phyloP scores from a whole-genome alignment of 2,113 vertebrate genomes.

The Podiceps cristatus region DNA sequence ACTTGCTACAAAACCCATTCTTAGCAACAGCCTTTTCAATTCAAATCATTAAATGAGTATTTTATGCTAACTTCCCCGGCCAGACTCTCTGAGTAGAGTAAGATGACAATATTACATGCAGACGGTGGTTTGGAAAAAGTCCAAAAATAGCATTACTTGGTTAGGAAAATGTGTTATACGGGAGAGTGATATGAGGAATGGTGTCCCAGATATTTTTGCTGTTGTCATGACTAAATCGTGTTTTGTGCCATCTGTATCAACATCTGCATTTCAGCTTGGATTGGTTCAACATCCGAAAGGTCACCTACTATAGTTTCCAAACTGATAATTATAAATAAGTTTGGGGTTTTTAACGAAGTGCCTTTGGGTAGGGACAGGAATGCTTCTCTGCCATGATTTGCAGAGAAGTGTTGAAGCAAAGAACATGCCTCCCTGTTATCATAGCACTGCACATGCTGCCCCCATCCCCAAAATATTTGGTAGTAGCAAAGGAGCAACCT shows the following conservation, averaged over 20 bases:
- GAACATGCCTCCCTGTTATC: neutral
- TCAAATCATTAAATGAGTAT: neutral
- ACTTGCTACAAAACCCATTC: neutral
- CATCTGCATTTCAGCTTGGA: constrained; percentile 15
- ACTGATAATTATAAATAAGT: neutral
- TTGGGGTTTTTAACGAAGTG: neutral
- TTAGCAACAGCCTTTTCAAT: neutral
- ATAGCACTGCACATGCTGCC: neutral
- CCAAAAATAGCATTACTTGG: neutral
- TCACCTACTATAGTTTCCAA: neutral
- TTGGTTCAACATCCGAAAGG: neutral
- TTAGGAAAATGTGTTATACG: neutral
- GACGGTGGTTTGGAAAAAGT: neutral
- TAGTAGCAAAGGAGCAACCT: neutral
- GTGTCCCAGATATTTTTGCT: neutral
- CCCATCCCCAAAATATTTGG: neutral
- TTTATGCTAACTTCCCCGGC: neutral
- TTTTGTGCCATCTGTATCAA: neutral
- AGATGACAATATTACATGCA: neutral
- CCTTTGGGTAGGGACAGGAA: neutral
- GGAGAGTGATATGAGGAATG: neutral
- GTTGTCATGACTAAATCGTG: neutral
- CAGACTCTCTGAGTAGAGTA: neutral
- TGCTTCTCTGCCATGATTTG: neutral
- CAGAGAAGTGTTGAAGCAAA: neutral